Percentiles rank a stretch among this genome's conserved stretches.
Evolutionary conservation across 37 sponge, comb jelly and placozoan genomes (phyloP).

Genomic region (Ephydatia muelleri): DNA sequence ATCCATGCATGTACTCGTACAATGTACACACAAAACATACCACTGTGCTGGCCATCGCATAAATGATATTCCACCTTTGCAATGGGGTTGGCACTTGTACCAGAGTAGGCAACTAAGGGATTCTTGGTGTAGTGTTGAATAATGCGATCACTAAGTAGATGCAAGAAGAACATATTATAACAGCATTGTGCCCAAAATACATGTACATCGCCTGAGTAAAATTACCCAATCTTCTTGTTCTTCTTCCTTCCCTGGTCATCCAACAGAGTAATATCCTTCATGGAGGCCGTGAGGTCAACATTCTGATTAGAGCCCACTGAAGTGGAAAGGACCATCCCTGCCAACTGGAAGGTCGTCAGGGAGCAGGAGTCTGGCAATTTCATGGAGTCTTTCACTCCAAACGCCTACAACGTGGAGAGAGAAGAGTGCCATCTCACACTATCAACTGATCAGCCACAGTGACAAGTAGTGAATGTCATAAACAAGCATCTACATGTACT

Average conservation of each 20-base stretch:
- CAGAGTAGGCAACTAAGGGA: constrained; percentile 56
- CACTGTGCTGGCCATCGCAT: constrained; percentile 32
- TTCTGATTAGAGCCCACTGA: constrained; percentile 36
- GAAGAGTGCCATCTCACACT: neutral
- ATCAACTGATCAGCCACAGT: neutral
- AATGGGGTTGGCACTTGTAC: constrained; percentile 28
- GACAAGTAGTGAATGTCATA: too few species aligned
- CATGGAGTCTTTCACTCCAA: neutral
- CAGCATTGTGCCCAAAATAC: neutral
- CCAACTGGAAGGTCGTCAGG: constrained; percentile 45
- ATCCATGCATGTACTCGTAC: neutral
- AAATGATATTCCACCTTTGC: constrained; percentile 23
- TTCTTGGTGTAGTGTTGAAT: constrained; percentile 69
- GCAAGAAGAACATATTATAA: neutral
- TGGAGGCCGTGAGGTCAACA: constrained; percentile 40
- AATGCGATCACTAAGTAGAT: constrained; percentile 40
- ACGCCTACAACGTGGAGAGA: neutral
- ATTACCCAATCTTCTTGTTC: constrained; percentile 53
- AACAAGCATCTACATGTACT: too few species aligned
- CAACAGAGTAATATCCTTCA: constrained; percentile 49
- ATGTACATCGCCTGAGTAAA: neutral
- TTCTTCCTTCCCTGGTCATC: constrained; percentile 41
- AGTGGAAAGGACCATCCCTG: constrained; percentile 18
- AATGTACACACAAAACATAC: constrained; percentile 16
- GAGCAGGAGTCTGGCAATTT: constrained; percentile 3